phyloP scores from a whole-genome alignment of 2,888 invertebrate genomes.

The Hoplodrina ambigua region DNA sequence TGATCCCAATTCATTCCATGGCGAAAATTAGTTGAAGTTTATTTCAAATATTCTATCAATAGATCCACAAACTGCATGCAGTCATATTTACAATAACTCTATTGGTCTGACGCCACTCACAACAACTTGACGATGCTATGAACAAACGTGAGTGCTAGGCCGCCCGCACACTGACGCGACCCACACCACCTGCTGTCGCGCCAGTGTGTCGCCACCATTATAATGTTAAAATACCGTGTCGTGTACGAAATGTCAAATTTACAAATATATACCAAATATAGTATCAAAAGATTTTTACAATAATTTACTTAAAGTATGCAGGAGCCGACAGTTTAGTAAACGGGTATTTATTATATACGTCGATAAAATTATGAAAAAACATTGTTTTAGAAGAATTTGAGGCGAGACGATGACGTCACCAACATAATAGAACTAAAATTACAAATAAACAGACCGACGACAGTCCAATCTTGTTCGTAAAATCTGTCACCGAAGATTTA shows the following conservation, averaged over 20 bases:
- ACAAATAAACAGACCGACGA: no score
- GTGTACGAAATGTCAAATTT: conserved; percentile 65
- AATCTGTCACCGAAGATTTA: no score
- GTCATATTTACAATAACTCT: background rate
- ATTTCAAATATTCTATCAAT: no score
- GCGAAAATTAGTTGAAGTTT: no score
- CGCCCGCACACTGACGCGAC: conserved; percentile 24
- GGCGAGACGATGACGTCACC: conserved; percentile 1
- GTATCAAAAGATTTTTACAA: conserved; percentile 69
- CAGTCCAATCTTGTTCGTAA: no score
- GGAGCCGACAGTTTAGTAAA: conserved; percentile 52
- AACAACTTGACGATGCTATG: conserved; percentile 39
- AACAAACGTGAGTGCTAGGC: conserved; percentile 53
- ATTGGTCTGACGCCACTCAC: conserved; percentile 42
- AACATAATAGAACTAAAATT: background rate
- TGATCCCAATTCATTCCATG: no score
- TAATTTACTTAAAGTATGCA: conserved; percentile 56
- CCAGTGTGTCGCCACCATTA: conserved; percentile 15
- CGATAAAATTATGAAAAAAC: conserved; percentile 52
- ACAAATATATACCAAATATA: conserved; percentile 61
- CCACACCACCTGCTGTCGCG: conserved; percentile 8
- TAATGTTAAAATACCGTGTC: conserved; percentile 61
- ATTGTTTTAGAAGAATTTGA: conserved; percentile 28
- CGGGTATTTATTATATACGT: conserved; percentile 48
- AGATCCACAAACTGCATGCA: no score